phyloP scores from a whole-genome alignment of 2,113 vertebrate genomes.

The Clarias batrachus region DNA sequence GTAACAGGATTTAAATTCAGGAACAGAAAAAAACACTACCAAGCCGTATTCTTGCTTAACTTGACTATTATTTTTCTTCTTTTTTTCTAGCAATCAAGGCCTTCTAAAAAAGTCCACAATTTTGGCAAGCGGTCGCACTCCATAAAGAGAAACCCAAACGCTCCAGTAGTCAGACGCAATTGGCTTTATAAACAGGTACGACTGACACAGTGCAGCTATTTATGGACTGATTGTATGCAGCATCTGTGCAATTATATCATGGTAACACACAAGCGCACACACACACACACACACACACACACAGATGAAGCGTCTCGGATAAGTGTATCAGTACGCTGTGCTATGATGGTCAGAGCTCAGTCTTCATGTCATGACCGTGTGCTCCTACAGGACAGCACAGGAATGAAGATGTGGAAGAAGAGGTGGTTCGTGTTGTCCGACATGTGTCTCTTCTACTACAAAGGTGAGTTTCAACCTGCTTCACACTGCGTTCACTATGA shows the following conservation, averaged over 20 bases:
- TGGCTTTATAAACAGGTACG: slow-evolving; percentile 98
- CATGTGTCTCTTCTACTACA: slow-evolving; percentile 97
- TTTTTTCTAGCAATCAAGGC: slow-evolving; percentile 81
- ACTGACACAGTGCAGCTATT: not conserved
- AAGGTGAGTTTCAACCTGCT: slow-evolving; percentile 76
- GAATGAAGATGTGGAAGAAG: slow-evolving; percentile 99
- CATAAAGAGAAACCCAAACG: slow-evolving; percentile 91
- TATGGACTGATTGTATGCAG: not conserved
- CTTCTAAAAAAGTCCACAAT: slow-evolving; percentile 95
- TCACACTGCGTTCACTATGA: not conserved
- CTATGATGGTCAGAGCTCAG: not conserved
- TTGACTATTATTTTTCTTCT: not conserved
- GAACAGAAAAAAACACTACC: not conserved
- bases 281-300: not conserved
- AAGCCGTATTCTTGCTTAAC: not conserved
- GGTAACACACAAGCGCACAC: not conserved
- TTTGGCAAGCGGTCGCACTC: slow-evolving; percentile 98
- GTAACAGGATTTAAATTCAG: not conserved
- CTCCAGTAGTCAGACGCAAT: slow-evolving; percentile 87
- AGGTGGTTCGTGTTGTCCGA: slow-evolving; percentile 97
- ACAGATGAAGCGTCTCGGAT: not conserved
- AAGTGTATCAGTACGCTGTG: not conserved
- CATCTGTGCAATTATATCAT: not conserved
- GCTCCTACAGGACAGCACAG: slow-evolving; percentile 86
- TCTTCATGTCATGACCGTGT: slow-evolving; percentile 14